phyloP scores from a whole-genome alignment of 1,140 invertebrate species.

The Paracyclopina nana region DNA sequence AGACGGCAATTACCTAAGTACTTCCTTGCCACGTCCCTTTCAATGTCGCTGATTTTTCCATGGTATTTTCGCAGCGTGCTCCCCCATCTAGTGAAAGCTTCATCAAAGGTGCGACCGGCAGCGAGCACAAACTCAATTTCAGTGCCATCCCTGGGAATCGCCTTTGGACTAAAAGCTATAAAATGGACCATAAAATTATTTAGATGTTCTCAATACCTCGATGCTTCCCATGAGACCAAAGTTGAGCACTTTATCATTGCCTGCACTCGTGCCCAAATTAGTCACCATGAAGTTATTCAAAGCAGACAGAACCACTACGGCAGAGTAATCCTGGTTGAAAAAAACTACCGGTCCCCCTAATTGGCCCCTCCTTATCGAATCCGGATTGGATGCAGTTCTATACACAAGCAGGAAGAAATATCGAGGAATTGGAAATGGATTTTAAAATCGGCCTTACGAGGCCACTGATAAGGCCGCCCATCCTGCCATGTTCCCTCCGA shows the following conservation, averaged over 20 bases:
- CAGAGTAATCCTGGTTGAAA: neutral
- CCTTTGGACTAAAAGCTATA: neutral
- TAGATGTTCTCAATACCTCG: neutral
- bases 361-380: neutral
- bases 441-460: no score
- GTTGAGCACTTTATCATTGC: neutral
- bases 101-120: neutral
- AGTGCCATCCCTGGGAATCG: neutral
- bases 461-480: no score
- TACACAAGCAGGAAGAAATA: no score
- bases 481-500: no score
- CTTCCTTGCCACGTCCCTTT: neutral
- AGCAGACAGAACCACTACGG: neutral
- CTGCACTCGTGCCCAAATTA: neutral
- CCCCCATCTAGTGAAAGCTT: conserved; percentile 1
- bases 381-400: no score
- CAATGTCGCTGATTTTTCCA: neutral
- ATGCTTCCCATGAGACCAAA: conserved; percentile 8
- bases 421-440: no score
- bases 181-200: neutral
- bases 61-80: neutral
- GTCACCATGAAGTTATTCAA: conserved; percentile 4
- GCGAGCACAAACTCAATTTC: neutral
- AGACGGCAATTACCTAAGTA: neutral
- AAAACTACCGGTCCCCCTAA: conserved; percentile 1